Base-by-base conservation (phyloP, 2,888 invertebrate species). In the Trissoscelio sp. region DNA sequence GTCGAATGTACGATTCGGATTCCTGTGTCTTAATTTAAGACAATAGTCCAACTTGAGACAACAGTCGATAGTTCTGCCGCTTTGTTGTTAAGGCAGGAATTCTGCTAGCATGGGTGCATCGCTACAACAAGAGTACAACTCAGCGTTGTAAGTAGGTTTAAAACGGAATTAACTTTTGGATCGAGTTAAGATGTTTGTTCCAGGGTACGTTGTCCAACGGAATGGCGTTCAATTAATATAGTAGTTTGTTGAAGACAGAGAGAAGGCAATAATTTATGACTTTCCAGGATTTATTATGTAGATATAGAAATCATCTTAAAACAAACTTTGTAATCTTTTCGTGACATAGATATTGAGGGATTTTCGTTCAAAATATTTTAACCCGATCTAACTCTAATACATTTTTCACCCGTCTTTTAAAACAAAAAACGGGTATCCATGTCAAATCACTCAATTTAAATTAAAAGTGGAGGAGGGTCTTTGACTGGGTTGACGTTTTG, bases 151-250 rank as follows among this genome's bases (percentile, higher is more conserved):
- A 67, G 58, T 67, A 58, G 39, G 58, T 75, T 67, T 66, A 39
- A 48, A 75, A 75, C 42, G 46, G 31, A 31, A 62, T 60, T 42
- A 72, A 72, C 72, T 72, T 72, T 72, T 37, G 48, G 20, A 57
- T 69, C 34, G 18, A 69, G 42, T 57, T 55, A 46, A 14, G 7
- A 39, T 53, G 48, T 66, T 42, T 46, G 66, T 66, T 37, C 28
- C 12, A 1, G 31, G 14, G 12, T 24, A 39, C 42, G 53, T 62
- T 51, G 46, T 28, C 28, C n/a, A 22, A 60, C 16, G 39, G 34
- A 51, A 60, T 14, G 20, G n/a, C 42, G 37, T 74, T 55, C 57
- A 64, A 37, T 44, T 64, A 64, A 64, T 57, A 60, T 37, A 46
- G 53, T 28, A 51, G 60, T 51, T 62, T 31, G 53, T 4, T 14